Conservation (phyloP, 1,140 invertebrate species). For the Eumaeus atala region DNA sequence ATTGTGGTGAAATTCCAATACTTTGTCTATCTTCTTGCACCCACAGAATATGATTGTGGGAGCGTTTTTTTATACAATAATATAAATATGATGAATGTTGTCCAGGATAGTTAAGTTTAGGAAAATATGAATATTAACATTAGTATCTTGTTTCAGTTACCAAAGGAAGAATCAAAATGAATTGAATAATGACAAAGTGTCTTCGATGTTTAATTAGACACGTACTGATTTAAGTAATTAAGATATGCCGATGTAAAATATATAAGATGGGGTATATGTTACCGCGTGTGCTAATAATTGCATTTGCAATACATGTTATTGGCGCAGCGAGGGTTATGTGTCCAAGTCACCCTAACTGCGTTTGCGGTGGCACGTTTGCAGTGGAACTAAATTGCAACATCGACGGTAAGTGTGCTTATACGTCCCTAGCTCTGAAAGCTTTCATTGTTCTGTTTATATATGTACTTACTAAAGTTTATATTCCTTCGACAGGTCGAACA, state of each 20-base stretch:
- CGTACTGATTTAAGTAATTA: no score
- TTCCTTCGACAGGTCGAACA: slow-evolving; percentile 47
- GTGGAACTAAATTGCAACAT: slow-evolving; percentile 67
- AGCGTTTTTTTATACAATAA: no score
- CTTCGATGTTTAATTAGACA: no score
- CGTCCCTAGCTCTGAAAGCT: neutral
- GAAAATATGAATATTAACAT: no score
- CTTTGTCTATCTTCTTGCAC: no score
- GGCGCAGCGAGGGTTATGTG: slow-evolving; percentile 48
- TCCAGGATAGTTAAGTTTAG: no score
- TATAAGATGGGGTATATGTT: slow-evolving; percentile 45
- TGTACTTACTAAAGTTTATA: slow-evolving; percentile 10
- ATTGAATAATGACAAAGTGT: no score
- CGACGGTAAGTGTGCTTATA: slow-evolving; percentile 58
- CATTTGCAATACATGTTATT: slow-evolving; percentile 52
- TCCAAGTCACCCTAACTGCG: slow-evolving; percentile 65
- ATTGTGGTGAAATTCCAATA: no score
- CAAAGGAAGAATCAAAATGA: no score
- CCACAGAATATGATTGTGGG: no score
- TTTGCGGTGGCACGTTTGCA: slow-evolving; percentile 61
- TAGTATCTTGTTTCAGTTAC: no score
- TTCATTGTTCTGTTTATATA: neutral
- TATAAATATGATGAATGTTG: no score
- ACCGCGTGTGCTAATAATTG: slow-evolving; percentile 42
- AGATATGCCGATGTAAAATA: slow-evolving; percentile 17